These are phyloP conservation scores for Drosophila nigritarsus DNA, from an alignment of 2,888 invertebrate genomes.

Conservation along the genomic window DNA sequence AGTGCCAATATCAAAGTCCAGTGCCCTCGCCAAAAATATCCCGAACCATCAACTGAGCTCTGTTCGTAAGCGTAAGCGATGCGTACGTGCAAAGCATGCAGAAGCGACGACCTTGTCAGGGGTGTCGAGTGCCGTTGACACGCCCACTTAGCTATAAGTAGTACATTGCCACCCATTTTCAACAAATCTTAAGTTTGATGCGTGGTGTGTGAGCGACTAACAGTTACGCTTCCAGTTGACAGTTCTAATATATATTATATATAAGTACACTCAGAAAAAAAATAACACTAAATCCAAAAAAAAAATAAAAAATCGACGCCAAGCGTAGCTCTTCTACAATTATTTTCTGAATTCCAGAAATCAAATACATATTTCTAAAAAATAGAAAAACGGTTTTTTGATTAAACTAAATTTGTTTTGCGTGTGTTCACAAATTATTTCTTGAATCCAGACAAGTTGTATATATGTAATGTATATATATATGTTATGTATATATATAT, in stretches of 20 bases:
- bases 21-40: slow-evolving; percentile 25
- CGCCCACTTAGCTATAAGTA: slow-evolving; percentile 58
- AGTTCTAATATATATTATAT: neutral
- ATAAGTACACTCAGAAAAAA: neutral
- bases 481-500: too few relatives aligned
- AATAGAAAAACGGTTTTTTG: neutral
- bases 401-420: neutral
- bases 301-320: neutral
- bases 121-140: slow-evolving; percentile 38
- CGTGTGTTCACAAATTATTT: neutral
- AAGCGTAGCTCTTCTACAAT: neutral
- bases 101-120: slow-evolving; percentile 19
- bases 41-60: slow-evolving; percentile 12
- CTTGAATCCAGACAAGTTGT: fast-evolving
- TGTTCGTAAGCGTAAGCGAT: slow-evolving; percentile 25
- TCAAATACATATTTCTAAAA: neutral
- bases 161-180: slow-evolving; percentile 53
- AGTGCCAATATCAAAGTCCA: slow-evolving; percentile 44
- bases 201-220: neutral
- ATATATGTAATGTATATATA: too few relatives aligned
- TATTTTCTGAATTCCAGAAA: too few relatives aligned
- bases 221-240: neutral
- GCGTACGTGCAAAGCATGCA: slow-evolving; percentile 65
- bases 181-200: slow-evolving; percentile 4
- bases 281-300: fast-evolving